Evolutionary conservation across 2,888 invertebrate genomes (phyloP), one percentile per base, ranked within the genome.

Genomic region (Amphipoea oculea): DNA sequence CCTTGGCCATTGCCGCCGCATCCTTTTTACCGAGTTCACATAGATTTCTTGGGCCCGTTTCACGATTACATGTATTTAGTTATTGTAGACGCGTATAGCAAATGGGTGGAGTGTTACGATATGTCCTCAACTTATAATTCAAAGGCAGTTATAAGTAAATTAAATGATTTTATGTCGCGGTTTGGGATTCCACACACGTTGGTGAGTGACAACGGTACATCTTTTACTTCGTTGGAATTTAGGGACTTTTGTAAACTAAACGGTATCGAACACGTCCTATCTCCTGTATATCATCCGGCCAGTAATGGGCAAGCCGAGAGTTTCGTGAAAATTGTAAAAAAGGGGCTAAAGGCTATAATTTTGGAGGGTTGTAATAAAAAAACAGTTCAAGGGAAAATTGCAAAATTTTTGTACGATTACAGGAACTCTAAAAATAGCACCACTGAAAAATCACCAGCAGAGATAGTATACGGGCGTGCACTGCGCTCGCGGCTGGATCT

Each of bases 41-140:
- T 89, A 1, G 89, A 90, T 70, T 88, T 90, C 17, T 72, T 67
- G 87, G 29, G 90, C 88, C 9, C 90, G 86, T 0, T 70, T 4
- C 23, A 45, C 7, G 4, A n/a, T n/a, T 67, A 67, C 4, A 65
- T 65, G 65, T 17, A 40, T 36, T 65, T 65, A 20, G 17, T 63
- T 20, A 63, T 63, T 86, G n/a, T 60, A 12, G 23, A n/a, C 60
- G 60, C 60, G 4, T 65, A 65, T 11, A 66, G 65, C 4, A 66
- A 66, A 66, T 40, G 65, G 36, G 36, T 65, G 5, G 36, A 90
- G 78, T 80, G 70, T 23, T 90, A 88, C 67, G 71, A 84, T 90
- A 84, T 90, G 84, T 72, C 54, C 20, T 42, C 54, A 1, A 48
- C 72, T 0, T 63, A 65, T 40, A 45, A 42, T n/a, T 78, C 87